Evolutionary conservation across 2,888 invertebrate species (phyloP).

Genomic region (Lochmaea capreae): DNA sequence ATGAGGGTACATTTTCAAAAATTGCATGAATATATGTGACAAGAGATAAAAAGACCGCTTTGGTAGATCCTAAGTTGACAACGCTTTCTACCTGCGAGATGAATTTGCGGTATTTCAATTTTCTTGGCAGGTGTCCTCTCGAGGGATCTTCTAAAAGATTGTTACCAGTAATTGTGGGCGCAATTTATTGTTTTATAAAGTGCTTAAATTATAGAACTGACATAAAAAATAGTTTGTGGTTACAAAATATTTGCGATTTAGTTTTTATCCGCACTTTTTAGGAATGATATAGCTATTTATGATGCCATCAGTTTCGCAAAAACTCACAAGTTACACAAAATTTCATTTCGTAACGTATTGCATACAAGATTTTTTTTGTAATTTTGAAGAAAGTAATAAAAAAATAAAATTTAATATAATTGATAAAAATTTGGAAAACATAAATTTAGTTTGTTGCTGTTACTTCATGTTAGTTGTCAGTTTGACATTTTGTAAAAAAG

Average conservation of each 20-base stretch:
- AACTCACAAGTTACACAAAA: too few relatives aligned
- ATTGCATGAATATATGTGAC: constrained; percentile 4
- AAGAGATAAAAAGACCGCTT: background rate
- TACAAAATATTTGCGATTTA: too few relatives aligned
- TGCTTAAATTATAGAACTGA: background rate
- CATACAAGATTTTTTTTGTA: too few relatives aligned
- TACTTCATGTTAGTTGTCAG: too few relatives aligned
- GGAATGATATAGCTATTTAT: too few relatives aligned
- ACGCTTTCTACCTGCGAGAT: background rate
- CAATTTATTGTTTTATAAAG: background rate
- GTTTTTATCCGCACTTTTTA: background rate
- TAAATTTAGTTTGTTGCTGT: too few relatives aligned
- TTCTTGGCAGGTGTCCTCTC: background rate
- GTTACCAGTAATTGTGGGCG: background rate
- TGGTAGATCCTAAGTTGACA: background rate
- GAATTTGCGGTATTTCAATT: constrained; percentile 1
- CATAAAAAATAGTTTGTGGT: background rate
- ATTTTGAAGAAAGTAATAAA: too few relatives aligned
- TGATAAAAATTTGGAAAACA: too few relatives aligned
- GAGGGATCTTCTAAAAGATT: background rate
- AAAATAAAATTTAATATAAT: too few relatives aligned
- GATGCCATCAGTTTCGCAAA: too few relatives aligned
- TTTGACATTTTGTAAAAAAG: too few relatives aligned
- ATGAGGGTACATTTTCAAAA: constrained; percentile 1
- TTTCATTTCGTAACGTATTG: too few relatives aligned